phyloP scores from a whole-genome alignment of 2,888 invertebrate genomes.

The Campoplex capitator region DNA sequence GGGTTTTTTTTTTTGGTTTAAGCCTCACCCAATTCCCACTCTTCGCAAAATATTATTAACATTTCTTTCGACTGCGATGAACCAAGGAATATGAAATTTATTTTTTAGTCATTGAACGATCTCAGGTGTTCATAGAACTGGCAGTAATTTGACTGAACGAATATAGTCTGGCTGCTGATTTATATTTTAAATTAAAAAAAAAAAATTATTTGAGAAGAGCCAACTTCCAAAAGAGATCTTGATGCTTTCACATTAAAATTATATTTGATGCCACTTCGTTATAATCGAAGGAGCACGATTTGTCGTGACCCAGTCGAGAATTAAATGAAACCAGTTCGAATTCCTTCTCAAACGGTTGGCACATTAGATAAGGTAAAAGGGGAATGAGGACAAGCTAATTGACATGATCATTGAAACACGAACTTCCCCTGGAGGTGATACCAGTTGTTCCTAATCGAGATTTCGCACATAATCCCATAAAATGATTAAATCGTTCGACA shows the following conservation, averaged over 20 bases:
- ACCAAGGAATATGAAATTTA: background rate
- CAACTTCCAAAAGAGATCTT: background rate
- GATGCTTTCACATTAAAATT: background rate
- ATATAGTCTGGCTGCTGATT: background rate
- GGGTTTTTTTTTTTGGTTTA: too few relatives aligned
- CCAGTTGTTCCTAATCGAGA: constrained; percentile 19
- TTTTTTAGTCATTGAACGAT: background rate
- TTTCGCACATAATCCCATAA: background rate
- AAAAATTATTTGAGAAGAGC: background rate
- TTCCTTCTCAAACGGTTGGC: background rate
- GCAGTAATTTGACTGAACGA: background rate
- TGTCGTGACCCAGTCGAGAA: background rate
- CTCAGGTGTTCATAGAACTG: background rate
- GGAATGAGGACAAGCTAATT: background rate
- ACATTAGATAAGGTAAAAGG: background rate
- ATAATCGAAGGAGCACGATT: background rate
- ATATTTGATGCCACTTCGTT: background rate
- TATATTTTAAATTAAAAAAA: background rate
- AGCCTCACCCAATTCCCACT: background rate
- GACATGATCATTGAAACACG: background rate
- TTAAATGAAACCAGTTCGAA: background rate
- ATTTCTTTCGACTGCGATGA: background rate
- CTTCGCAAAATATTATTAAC: background rate
- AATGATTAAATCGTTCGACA: background rate
- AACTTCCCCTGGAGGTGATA: background rate